Percentiles rank a stretch among this genome's conserved stretches.
Evolutionary conservation across 2,888 invertebrate species (phyloP).

Genomic region (Strigamia maritima): DNA sequence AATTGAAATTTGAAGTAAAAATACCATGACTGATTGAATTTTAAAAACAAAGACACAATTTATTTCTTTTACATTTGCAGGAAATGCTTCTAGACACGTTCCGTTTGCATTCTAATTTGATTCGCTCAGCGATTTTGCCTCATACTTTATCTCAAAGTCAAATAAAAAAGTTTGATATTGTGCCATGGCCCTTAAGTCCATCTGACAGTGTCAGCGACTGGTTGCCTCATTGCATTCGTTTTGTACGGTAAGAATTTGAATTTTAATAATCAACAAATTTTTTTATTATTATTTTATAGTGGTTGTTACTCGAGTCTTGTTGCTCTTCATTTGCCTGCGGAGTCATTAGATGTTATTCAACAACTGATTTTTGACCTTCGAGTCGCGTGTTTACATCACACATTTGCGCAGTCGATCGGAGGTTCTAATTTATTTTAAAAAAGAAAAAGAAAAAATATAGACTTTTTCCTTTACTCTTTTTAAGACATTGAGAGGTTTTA

Average conservation of each 20-base stretch:
- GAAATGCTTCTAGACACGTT: slow-evolving; percentile 69
- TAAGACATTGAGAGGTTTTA: background rate
- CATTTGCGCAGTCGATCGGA: background rate
- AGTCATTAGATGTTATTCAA: slow-evolving; percentile 80
- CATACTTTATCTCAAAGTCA: slow-evolving; percentile 58
- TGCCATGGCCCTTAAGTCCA: slow-evolving; percentile 54
- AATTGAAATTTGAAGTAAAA: slow-evolving; percentile 70
- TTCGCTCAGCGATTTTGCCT: slow-evolving; percentile 69
- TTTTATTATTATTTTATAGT: slow-evolving; percentile 50
- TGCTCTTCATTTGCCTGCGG: slow-evolving; percentile 79
- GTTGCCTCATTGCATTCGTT: slow-evolving; percentile 73
- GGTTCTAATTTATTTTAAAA: background rate
- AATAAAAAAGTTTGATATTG: slow-evolving; percentile 54
- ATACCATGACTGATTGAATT: slow-evolving; percentile 29
- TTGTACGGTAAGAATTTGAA: slow-evolving; percentile 57
- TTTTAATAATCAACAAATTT: background rate
- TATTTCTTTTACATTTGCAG: background rate
- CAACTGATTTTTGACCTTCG: slow-evolving; percentile 81
- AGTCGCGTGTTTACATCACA: slow-evolving; percentile 43
- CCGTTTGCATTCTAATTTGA: slow-evolving; percentile 68
- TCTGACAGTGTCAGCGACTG: slow-evolving; percentile 31
- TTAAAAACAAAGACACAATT: slow-evolving; percentile 35
- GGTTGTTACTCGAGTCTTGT: slow-evolving; percentile 73
- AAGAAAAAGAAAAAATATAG: background rate
- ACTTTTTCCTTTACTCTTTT: background rate